Evolutionary conservation across 2,797 vertebrate species (phyloP).

Genomic region (Enteromius trimaculatus): DNA sequence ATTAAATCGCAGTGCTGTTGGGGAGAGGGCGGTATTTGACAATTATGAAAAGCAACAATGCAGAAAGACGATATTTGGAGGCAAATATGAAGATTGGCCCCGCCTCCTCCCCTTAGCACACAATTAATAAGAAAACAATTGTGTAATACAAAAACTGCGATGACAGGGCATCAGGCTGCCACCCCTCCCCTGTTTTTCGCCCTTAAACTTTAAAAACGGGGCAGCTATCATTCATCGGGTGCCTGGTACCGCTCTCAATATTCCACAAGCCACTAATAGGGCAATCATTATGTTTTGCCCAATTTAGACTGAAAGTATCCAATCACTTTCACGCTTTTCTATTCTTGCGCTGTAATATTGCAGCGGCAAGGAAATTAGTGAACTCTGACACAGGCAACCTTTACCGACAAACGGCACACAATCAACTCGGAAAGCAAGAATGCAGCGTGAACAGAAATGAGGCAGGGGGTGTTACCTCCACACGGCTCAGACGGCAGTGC

Average conservation of each 20-base stretch:
- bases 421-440: constrained; percentile 67
- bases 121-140: constrained; percentile 74
- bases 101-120: constrained; percentile 64
- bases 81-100: constrained; percentile 82
- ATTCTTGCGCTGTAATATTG: constrained; percentile 66
- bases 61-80: constrained; percentile 87
- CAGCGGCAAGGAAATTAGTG: constrained; percentile 92
- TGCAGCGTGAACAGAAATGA: constrained; percentile 77
- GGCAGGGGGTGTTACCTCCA: constrained; percentile 65
- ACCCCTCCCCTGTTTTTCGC: constrained; percentile 71
- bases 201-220: constrained; percentile 47
- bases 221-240: constrained; percentile 45
- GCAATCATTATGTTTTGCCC: neutral
- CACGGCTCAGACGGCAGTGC: constrained; percentile 53
- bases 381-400: constrained; percentile 96
- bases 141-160: constrained; percentile 64
- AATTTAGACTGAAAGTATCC: constrained; percentile 7
- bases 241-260: constrained; percentile 28
- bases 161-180: constrained; percentile 75
- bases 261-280: constrained; percentile 16
- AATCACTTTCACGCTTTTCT: constrained; percentile 46
- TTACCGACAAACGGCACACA: constrained; percentile 84
- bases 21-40: constrained; percentile 74
- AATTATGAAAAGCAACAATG: constrained; percentile 94
- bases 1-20: constrained; percentile 74